These are phyloP conservation scores for Malacoraja senta DNA, from an alignment of 2,797 vertebrate species.

Conservation along the genomic window DNA sequence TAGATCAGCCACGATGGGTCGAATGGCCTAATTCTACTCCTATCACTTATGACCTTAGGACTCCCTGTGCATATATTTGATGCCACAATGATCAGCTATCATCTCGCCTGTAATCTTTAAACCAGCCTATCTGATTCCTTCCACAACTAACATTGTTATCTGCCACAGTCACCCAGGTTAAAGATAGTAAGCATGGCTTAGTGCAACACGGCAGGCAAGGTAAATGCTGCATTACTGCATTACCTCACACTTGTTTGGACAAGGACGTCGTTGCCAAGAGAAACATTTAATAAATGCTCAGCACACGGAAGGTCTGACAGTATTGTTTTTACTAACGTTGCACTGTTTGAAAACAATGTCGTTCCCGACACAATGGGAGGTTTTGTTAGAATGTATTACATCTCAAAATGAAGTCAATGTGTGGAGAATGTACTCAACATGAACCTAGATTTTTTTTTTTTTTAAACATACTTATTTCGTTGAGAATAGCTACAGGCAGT, in stretches of 20 bases:
- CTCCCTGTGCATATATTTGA: background rate
- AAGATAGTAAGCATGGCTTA: background rate
- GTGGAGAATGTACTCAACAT: constrained; percentile 23
- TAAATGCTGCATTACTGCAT: background rate
- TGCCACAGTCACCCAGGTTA: background rate
- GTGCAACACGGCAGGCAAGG: background rate
- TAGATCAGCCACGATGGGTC: no score
- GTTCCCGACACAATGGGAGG: constrained; percentile 31
- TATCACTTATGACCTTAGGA: background rate
- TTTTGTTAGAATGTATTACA: constrained; percentile 34
- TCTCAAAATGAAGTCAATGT: constrained; percentile 38
- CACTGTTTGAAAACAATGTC: constrained; percentile 36
- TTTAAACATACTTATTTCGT: background rate
- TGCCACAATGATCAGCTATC: background rate
- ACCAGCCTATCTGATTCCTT: background rate
- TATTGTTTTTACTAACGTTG: constrained; percentile 19
- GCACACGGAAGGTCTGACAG: constrained; percentile 33
- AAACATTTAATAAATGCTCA: constrained; percentile 37
- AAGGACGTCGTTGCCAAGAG: background rate
- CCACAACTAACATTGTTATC: background rate
- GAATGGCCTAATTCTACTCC: no score
- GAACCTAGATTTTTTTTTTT: constrained; percentile 23
- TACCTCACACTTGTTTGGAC: constrained; percentile 12
- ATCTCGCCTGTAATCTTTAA: background rate
- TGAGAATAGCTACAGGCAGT: constrained; percentile 30